Conservation (phyloP, 1,140 invertebrate genomes). For the Pseudomyrmex sp. region DNA sequence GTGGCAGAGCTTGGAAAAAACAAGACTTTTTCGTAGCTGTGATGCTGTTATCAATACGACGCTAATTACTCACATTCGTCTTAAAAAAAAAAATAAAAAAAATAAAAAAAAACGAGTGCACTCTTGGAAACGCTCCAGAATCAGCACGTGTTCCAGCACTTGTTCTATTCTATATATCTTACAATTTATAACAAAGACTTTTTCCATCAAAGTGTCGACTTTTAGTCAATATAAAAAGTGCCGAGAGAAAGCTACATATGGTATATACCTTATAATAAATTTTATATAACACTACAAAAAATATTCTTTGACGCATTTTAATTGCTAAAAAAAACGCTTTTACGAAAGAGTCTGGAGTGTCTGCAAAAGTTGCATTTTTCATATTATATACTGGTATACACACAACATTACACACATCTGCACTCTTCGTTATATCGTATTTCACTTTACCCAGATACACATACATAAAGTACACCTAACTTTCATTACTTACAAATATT, state of each 20-base stretch:
- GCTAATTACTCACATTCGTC: too few species aligned
- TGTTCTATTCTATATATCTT: constrained; percentile 56
- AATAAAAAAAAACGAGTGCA: constrained; percentile 1
- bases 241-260: constrained; percentile 41
- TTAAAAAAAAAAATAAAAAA: neutral
- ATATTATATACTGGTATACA: constrained; percentile 59
- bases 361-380: constrained; percentile 72
- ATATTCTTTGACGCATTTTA: constrained; percentile 62
- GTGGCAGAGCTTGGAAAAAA: constrained; percentile 67
- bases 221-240: constrained; percentile 73
- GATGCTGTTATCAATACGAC: too few species aligned
- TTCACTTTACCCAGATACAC: constrained; percentile 42
- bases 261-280: constrained; percentile 56
- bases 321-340: constrained; percentile 62
- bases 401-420: constrained; percentile 57
- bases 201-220: constrained; percentile 69
- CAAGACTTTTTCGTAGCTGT: constrained; percentile 73
- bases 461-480: constrained; percentile 80
- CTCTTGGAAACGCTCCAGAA: constrained; percentile 72
- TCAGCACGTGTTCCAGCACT: constrained; percentile 55
- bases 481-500: constrained; percentile 79
- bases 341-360: constrained; percentile 66
- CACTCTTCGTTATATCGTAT: constrained; percentile 72
- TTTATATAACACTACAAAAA: constrained; percentile 64
- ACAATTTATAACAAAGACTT: constrained; percentile 63